phyloP scores from a whole-genome alignment of 2,797 vertebrate species.

The Dryobates pubescens region DNA sequence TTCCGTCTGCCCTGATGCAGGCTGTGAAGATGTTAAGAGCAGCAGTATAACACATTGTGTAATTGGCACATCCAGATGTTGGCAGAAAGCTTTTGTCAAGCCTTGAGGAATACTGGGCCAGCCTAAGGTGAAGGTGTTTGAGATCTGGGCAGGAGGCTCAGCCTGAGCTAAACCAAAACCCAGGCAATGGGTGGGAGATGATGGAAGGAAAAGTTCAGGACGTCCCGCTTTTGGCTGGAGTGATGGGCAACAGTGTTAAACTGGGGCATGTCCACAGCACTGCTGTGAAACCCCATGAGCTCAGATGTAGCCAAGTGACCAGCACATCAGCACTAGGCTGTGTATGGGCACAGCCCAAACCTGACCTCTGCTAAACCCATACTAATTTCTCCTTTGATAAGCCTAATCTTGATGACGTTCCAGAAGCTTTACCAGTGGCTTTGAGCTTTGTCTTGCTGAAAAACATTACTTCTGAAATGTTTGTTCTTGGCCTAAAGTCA shows the following conservation, averaged over 20 bases:
- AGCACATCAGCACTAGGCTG: neutral
- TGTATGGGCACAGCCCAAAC: neutral
- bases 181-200: neutral
- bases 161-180: neutral
- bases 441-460: neutral
- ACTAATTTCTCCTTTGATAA: neutral
- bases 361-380: neutral
- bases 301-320: neutral
- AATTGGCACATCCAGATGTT: neutral
- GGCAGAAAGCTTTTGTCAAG: neutral
- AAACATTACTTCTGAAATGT: neutral
- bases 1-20: neutral
- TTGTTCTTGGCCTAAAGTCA: neutral
- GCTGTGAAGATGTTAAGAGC: neutral
- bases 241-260: rapidly evolving
- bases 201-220: neutral
- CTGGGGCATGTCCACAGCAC: too few species aligned
- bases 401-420: neutral
- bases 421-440: neutral
- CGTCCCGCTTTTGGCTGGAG: neutral
- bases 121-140: neutral
- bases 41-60: rapidly evolving
- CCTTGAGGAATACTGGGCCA: neutral
- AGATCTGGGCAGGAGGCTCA: neutral
- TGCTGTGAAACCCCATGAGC: neutral